A percentile compares a stretch with the other conserved stretches of the same genome.
Evolutionary conservation across 2,113 vertebrate genomes (phyloP).

Genomic region (Corythoichthys haematopterus): DNA sequence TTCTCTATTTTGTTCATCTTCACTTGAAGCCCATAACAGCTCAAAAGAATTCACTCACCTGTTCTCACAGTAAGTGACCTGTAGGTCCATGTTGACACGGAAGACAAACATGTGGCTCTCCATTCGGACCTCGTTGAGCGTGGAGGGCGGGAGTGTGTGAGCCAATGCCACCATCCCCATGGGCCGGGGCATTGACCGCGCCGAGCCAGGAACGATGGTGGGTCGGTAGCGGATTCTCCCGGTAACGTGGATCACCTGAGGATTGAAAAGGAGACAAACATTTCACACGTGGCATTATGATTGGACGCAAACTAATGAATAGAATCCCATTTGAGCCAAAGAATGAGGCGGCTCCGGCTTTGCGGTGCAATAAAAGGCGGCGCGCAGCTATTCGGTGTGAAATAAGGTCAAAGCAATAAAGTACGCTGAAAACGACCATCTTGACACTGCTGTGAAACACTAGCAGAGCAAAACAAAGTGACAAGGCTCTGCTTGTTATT

Average conservation of each 20-base stretch:
- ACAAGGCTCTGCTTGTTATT: conserved; percentile 27
- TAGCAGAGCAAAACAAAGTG: conserved; percentile 22
- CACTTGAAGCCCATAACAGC: neutral
- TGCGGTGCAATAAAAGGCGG: conserved; percentile 38
- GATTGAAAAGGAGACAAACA: neutral
- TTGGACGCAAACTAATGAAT: neutral
- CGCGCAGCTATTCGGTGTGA: conserved; percentile 34
- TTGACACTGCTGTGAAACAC: conserved; percentile 37
- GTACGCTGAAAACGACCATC: conserved; percentile 32
- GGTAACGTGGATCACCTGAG: conserved; percentile 85
- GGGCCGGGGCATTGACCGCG: conserved; percentile 67
- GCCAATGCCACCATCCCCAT: conserved; percentile 84
- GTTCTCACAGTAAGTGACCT: conserved; percentile 89
- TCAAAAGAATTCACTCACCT: conserved; percentile 61
- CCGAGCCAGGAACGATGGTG: conserved; percentile 64
- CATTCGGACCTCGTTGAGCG: conserved; percentile 84
- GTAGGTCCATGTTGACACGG: conserved; percentile 87
- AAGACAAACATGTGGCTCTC: conserved; percentile 88
- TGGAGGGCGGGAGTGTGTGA: conserved; percentile 83
- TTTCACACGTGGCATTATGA: neutral
- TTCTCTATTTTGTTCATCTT: conserved; percentile 3
- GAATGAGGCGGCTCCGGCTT: conserved; percentile 15
- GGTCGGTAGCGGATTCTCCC: conserved; percentile 78
- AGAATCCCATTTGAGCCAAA: conserved; percentile 12
- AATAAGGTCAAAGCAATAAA: conserved; percentile 59